Evolutionary conservation across 2,113 vertebrate genomes (phyloP), one percentile per base, ranked within the genome.

Genomic region (Gopherus evgoodei): DNA sequence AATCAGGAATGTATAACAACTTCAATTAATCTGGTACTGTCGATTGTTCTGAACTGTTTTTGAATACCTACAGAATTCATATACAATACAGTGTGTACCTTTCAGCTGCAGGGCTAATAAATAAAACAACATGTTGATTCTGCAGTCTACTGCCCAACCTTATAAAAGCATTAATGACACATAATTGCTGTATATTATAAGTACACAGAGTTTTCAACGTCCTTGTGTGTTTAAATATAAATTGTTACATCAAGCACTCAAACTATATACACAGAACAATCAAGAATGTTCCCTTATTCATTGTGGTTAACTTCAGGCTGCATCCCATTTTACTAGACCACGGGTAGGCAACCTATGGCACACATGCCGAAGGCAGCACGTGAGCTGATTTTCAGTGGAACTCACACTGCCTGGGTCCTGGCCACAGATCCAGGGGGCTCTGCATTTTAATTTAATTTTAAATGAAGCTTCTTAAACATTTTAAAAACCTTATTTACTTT

Each of bases 1-100:
- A 94, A 76, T 96, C 91, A 93, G 27, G 29, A 62, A 72, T 29
- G 53, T 29, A 78, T 91, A 96, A 96, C 96, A 93, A 96, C 96
- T 93, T 92, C 96, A 96, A 85, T 95, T 88, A 96, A 90, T 65
- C 87, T 95, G 91, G 83, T 92, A 89, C 82, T 94, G 88, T 42
- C 91, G 90, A 69, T 86, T 92, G 92, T 75, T 97, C 96, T 93
- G 89, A 84, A 1, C 84, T 96, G 88, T 95, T 95, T 90, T 56
- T 92, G 90, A 35, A 79, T 90, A 91, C 84, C 81, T 52, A n/a
- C 90, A 87, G 89, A 95, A 91, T 62, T 96, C 83, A 94, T 82
- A 89, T 91, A 90, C 93, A 94, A 84, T 80, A 56, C 25, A 91
- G 84, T 57, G 89, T 81, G 38, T 12, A 94, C 88, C 86, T 92